Percentiles rank a stretch among this genome's conserved stretches.
These are phyloP conservation scores for Ophion ellenae DNA, from an alignment of 2,888 invertebrate genomes.

Conservation along the genomic window DNA sequence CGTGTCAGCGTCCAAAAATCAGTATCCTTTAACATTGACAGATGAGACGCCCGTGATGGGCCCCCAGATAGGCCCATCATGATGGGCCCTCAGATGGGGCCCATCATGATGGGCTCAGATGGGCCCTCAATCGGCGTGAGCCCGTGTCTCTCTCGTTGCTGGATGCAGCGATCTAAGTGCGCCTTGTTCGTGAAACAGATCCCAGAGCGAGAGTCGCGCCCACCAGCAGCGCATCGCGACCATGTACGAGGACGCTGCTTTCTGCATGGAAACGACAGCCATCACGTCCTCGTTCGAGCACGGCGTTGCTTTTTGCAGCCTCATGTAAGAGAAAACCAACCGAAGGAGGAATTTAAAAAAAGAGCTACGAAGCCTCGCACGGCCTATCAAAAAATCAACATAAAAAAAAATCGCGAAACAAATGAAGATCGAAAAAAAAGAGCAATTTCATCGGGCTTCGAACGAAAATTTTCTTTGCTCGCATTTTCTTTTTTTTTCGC, in stretches of 20 bases:
- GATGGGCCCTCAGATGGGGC: no score
- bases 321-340: slow-evolving; percentile 77
- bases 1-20: background rate
- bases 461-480: background rate
- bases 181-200: slow-evolving; percentile 72
- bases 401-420: slow-evolving; percentile 14
- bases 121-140: background rate
- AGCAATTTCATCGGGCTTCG: slow-evolving; percentile 7
- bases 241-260: slow-evolving; percentile 81
- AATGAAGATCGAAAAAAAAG: slow-evolving; percentile 18
- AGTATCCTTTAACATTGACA: background rate
- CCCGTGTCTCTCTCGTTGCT: background rate
- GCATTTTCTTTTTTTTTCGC: slow-evolving; percentile 2
- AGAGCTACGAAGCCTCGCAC: slow-evolving; percentile 45
- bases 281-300: slow-evolving; percentile 80
- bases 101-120: no score
- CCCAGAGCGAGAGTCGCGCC: slow-evolving; percentile 81
- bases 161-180: slow-evolving; percentile 2
- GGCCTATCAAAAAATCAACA: slow-evolving; percentile 35
- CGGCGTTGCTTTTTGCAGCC: slow-evolving; percentile 80
- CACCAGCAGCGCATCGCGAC: slow-evolving; percentile 79
- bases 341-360: background rate
- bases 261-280: slow-evolving; percentile 82
- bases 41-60: background rate
- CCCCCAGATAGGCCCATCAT: no score